A percentile compares a stretch with the other conserved stretches of the same genome.
Conservation (phyloP, 2,888 invertebrate species). For the Furcula furcula region DNA sequence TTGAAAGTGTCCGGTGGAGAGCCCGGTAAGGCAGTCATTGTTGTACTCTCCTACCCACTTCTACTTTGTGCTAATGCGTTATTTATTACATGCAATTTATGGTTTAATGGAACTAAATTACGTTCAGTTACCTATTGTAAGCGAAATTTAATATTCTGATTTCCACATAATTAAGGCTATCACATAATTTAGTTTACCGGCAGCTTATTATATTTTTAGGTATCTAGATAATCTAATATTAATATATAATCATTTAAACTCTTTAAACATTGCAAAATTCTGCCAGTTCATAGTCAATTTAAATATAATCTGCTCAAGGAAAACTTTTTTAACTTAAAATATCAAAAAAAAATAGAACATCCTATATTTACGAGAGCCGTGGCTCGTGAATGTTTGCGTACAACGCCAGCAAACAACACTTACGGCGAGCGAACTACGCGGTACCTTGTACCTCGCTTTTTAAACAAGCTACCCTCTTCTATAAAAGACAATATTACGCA, state of each 20-base stretch:
- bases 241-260: not conserved
- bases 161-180: not conserved
- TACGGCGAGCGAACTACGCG: too few species aligned
- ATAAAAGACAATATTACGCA: too few species aligned
- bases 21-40: conserved; percentile 22
- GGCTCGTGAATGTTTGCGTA: too few species aligned
- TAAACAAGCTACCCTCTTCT: too few species aligned
- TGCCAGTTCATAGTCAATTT: too few species aligned
- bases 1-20: conserved; percentile 24
- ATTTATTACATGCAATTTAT: conserved; percentile 18
- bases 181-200: not conserved
- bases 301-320: too few species aligned
- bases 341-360: too few species aligned
- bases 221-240: not conserved
- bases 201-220: conserved; percentile 1
- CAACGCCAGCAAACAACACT: too few species aligned
- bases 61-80: conserved; percentile 29
- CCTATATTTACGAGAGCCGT: too few species aligned
- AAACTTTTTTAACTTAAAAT: too few species aligned
- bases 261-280: not conserved
- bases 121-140: conserved; percentile 9
- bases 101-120: conserved; percentile 5
- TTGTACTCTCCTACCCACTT: conserved; percentile 31
- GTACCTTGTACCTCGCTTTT: too few species aligned
- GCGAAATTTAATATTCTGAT: conserved; percentile 4